A percentile compares a stretch with the other conserved stretches of the same genome.
Evolutionary conservation across 2,888 invertebrate genomes (phyloP).

Genomic region (Coecobrya sp.): DNA sequence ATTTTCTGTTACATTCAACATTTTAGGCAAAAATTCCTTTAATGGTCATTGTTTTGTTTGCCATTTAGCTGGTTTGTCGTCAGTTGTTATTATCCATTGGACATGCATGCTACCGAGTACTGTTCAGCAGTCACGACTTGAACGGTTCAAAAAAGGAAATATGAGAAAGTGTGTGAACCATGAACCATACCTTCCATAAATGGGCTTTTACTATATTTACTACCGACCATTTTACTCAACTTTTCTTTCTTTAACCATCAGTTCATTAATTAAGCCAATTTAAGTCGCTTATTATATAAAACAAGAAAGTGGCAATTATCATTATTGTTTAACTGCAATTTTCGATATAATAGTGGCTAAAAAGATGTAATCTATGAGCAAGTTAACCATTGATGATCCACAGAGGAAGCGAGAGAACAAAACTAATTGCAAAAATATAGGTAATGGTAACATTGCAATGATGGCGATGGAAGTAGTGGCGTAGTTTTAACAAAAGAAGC

Average conservation of each 20-base stretch:
- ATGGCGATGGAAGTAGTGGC: neutral
- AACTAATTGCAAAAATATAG: neutral
- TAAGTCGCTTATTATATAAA: neutral
- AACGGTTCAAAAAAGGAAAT: conserved; percentile 20
- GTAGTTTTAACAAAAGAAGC: neutral
- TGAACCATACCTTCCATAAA: conserved; percentile 40
- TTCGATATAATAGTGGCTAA: neutral
- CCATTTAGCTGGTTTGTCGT: neutral
- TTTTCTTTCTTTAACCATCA: conserved; percentile 41
- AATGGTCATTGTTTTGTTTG: neutral
- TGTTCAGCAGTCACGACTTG: neutral
- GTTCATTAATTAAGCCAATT: conserved; percentile 53
- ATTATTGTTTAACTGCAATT: neutral
- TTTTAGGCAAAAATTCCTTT: neutral
- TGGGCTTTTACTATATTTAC: neutral
- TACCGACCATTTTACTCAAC: conserved; percentile 19
- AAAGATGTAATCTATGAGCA: neutral
- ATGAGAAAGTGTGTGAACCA: conserved; percentile 39
- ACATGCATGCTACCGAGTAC: neutral
- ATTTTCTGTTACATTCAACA: neutral
- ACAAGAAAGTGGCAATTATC: conserved; percentile 34
- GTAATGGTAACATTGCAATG: too few relatives aligned
- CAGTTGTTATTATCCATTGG: neutral
- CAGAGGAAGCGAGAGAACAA: conserved; percentile 48
- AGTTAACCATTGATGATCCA: neutral